Conservation (phyloP, 2,797 vertebrate species). For the Rhabdophis nuchalis region DNA sequence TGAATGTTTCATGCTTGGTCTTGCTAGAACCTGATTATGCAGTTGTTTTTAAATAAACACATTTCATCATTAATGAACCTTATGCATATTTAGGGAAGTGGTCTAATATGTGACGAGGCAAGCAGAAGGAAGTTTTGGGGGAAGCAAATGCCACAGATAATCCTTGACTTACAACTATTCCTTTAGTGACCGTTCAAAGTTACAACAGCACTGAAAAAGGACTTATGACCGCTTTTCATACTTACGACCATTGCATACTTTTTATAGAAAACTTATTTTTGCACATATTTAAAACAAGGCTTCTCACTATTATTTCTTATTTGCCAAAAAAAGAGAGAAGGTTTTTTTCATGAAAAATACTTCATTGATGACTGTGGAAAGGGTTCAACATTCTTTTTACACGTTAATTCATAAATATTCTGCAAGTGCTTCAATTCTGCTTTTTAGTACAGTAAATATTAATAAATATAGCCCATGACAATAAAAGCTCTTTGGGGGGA, state of each 20-base stretch:
- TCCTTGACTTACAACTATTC: not conserved
- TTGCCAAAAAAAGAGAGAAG: not conserved
- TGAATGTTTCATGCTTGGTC: conserved; percentile 56
- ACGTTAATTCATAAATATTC: not conserved
- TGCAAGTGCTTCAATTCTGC: not conserved
- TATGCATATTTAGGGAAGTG: conserved; percentile 63
- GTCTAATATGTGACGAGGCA: conserved; percentile 53
- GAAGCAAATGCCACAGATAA: conserved; percentile 12
- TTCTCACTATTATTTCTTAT: not conserved
- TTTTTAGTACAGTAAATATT: not conserved
- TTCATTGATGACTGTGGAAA: not conserved
- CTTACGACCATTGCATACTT: not conserved
- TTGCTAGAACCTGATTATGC: conserved; percentile 61
- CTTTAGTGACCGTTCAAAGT: not conserved
- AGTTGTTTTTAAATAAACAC: conserved; percentile 67
- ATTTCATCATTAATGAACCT: conserved; percentile 68
- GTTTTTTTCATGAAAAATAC: not conserved
- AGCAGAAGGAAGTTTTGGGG: conserved; percentile 16
- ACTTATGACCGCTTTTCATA: not conserved
- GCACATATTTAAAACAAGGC: not conserved
- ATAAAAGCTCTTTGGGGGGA: not conserved
- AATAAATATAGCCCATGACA: not conserved
- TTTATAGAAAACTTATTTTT: not conserved
- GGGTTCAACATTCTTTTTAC: not conserved
- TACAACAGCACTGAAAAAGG: not conserved